These are phyloP conservation scores for Scaptomyza polygonia DNA, from an alignment of 2,888 invertebrate species.

Conservation along the genomic window DNA sequence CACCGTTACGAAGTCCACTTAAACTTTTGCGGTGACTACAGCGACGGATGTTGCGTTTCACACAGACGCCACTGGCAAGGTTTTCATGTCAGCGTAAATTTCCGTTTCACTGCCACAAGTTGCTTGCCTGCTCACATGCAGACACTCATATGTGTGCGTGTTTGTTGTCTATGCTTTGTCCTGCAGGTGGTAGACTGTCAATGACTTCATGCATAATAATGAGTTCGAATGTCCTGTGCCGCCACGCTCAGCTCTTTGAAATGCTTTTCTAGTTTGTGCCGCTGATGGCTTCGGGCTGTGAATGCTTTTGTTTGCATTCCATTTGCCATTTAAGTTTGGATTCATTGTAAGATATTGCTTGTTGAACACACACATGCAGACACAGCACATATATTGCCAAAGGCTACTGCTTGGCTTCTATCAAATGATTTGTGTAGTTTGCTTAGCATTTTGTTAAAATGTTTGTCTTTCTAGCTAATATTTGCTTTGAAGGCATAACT, in stretches of 20 bases:
- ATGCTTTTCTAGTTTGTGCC: conserved; percentile 7
- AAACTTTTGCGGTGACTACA: conserved; percentile 57
- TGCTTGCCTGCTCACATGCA: conserved; percentile 19
- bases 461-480: conserved; percentile 46
- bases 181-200: conserved; percentile 77
- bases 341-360: conserved; percentile 65
- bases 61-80: conserved; percentile 71
- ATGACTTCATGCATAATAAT: conserved; percentile 77
- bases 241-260: conserved; percentile 6
- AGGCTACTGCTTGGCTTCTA: conserved; percentile 48
- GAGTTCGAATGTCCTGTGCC: conserved; percentile 48
- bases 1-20: conserved; percentile 54
- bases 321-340: conserved; percentile 63
- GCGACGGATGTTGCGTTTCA: conserved; percentile 70
- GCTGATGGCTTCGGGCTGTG: conserved; percentile 33
- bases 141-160: conserved; percentile 3
- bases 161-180: conserved; percentile 55
- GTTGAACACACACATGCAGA: conserved; percentile 43
- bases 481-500: conserved; percentile 64
- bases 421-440: conserved; percentile 57
- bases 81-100: conserved; percentile 78
- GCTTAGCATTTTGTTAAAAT: conserved; percentile 54
- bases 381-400: conserved; percentile 60
- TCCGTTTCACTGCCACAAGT: conserved; percentile 68
- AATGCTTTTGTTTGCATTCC: conserved; percentile 55